Evolutionary conservation across 2,888 invertebrate genomes (phyloP), one percentile per base, ranked within the genome.

Genomic region (Aporophyla lueneburgensis): DNA sequence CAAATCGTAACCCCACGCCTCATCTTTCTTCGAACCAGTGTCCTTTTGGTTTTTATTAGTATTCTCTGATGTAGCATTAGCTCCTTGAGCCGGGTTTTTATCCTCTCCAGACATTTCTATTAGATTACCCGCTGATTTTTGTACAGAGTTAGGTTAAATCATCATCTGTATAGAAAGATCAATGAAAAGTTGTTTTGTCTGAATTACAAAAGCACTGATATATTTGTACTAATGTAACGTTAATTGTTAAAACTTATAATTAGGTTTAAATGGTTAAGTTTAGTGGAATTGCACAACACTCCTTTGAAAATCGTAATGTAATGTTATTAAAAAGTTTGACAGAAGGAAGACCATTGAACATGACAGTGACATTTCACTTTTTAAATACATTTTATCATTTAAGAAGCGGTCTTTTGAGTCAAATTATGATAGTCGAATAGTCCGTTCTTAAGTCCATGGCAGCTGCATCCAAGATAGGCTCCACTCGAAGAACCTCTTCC

Each of bases 1-100:
- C 80, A 99, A 96, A 95, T 98, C 98, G 90, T 98, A 98, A 77
- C 98, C 98, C 98, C 98, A 98, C 10, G 96, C 89, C 80, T 95
- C 94, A 51, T 93, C 89, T 68, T 93, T 93, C 49, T 91, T 88
- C 7, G 66, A 67, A 19, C 83, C 79, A 56, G 67, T 21, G 54
- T 71, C 86, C 5, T 82, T 78, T 76, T 81, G 71, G 21, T 53
- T 86, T 56, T 81, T 79, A 54, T 80, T 81, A 65, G n/a, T 43
- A 69, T 76, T 86, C 24, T 80, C 78, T 72, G 81, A 78, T 77
- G 83, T 24, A 78, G 74, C 51, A 65, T 63, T 86, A 70, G 72
- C 56, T 80, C 87, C 86, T 46, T 75, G 46, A 53, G 74, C 51
- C 33, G 78, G 73, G 46, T 75, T 86, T 58, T 85, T 81, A 70